Evolutionary conservation across 2,113 vertebrate genomes (phyloP), one percentile per base, ranked within the genome.

Genomic region (Morone saxatilis): DNA sequence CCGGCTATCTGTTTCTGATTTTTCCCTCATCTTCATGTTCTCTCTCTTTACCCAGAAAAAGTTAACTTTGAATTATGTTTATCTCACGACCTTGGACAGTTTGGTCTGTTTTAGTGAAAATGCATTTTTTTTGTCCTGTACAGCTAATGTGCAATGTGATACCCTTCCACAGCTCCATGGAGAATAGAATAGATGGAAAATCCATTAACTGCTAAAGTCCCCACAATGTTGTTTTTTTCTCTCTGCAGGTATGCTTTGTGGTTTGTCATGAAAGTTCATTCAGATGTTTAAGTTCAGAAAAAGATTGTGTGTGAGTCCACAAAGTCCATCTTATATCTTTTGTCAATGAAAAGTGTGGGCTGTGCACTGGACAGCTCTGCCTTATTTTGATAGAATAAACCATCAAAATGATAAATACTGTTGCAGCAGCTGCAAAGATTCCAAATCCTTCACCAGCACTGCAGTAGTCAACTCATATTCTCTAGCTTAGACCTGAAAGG

Each of bases 101-200:
- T 86, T 70, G 60, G 59, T 80, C 67, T 76, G 50, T 88, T 86
- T 85, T 86, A 71, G 73, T 80, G 71, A 87, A 80, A 91, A 86
- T 41, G 63, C 62, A 56, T 48, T 84, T 31, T 81, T 79, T 59
- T 81, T 79, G 65, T 84, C 83, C 78, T 66, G 56, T 61, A 22
- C 31, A 13, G 70, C 56, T 85, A 87, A 84, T 85, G 80, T 71
- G 82, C 80, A 81, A 77, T 59, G 70, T 78, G 70, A 91, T 80
- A 78, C 71, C 14, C 13, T 56, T 66, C 71, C 79, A 69, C 53
- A 20, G 72, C 70, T 83, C 76, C 66, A 63, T 3, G 41, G 78
- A 90, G 79, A 88, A 78, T 69, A 76, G 70, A 85, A 86, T 73
- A 84, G 67, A 87, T 86, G 86, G 86, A 88, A 93, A 92, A 86